Evolutionary conservation across 2,113 vertebrate species (phyloP), one percentile per base, ranked within the genome.

Genomic region (Laticauda laticaudata): DNA sequence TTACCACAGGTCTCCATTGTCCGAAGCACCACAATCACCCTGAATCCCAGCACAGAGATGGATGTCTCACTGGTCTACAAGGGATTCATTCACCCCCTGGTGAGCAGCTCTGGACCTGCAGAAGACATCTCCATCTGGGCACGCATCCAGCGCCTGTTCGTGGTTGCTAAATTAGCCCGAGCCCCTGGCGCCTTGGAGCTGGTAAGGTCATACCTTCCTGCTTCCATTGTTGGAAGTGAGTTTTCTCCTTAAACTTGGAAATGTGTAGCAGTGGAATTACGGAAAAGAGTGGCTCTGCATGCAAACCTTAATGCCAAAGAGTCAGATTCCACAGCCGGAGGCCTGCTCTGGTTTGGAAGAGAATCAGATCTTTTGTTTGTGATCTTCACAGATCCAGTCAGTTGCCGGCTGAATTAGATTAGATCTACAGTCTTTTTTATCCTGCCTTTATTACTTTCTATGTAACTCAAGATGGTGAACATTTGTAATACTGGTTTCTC

Each of bases 11-110:
- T 99, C 89, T 97, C 98, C 61, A 98, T 99, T 57, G 97, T 98
- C 87, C 98, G 98, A 86, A 99, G 97, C 94, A 98, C 98, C 23
- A 98, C 98, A 92, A 98, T 99, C 96, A 98, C 98, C 57, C 97
- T 99, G 29, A 98, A 97, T 24, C 98, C 99, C 45, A 98, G 98
- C 94, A 97, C 98, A 0, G 99, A 99, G 96, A 98, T 98, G 94
- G 98, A 99, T 0, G 98, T 98, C 48, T 98, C 98, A 3, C 95
- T 99, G 9, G 98, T 99, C 93, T 99, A 98, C 96, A 98, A 98
- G 39, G 99, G 99, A 29, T 99, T 99, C 95, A 98, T 99, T 94
- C 98, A 99, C 94, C 99, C 99, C 0, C 95, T 99, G 95, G 98
- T 98, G 97, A 98, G 93, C 51, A 97, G 97, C 4, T 98, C 98